A percentile compares a stretch with the other conserved stretches of the same genome.
Evolutionary conservation across 2,888 invertebrate species (phyloP).

Genomic region (Smittia aterrima): DNA sequence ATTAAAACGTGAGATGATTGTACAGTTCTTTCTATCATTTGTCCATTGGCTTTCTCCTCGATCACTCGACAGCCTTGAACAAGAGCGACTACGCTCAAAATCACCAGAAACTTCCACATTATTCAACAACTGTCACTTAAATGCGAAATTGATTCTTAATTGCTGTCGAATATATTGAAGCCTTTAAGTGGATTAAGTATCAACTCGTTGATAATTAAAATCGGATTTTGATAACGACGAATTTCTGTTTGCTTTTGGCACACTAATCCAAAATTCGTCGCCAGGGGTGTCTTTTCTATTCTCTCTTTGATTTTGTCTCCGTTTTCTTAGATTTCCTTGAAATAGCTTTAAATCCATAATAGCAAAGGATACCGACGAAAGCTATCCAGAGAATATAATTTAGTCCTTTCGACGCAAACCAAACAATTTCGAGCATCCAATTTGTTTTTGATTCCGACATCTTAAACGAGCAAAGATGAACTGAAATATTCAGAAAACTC

Average conservation of each 20-base stretch:
- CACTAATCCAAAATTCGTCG: too few species aligned
- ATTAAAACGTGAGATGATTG: background rate
- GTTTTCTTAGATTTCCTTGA: background rate
- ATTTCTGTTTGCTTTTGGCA: too few species aligned
- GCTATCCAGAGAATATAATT: background rate
- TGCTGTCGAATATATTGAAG: background rate
- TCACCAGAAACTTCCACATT: conserved; percentile 16
- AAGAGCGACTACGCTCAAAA: background rate
- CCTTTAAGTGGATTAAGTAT: background rate
- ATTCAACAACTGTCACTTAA: background rate
- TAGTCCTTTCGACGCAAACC: conserved; percentile 12
- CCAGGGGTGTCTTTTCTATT: too few species aligned
- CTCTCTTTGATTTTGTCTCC: too few species aligned
- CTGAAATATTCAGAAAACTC: background rate
- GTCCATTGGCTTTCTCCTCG: conserved; percentile 16
- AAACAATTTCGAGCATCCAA: conserved; percentile 23
- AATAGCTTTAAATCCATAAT: background rate
- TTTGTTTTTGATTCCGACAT: background rate
- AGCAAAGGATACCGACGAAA: background rate
- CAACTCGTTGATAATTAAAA: too few species aligned
- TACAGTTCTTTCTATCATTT: background rate
- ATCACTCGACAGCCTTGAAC: conserved; percentile 21
- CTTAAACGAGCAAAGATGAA: background rate
- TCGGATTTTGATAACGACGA: too few species aligned
- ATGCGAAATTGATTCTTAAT: background rate